Percentiles rank a stretch among this genome's conserved stretches.
phyloP scores from a whole-genome alignment of 2,888 invertebrate species.

The Mechanitis mazaeus region DNA sequence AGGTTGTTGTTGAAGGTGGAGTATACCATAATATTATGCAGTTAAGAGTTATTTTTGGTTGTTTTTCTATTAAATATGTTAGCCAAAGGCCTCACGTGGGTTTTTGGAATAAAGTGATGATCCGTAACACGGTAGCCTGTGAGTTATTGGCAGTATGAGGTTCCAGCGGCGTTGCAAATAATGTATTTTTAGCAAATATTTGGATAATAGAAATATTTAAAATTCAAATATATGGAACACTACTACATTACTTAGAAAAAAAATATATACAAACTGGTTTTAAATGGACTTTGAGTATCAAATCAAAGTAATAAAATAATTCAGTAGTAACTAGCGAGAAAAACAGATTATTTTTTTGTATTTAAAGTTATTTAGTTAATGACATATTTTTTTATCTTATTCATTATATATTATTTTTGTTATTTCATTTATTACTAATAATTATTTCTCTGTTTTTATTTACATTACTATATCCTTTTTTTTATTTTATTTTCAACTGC shows the following conservation, averaged over 20 bases:
- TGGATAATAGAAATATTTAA: not conserved
- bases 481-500: no score
- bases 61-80: not conserved
- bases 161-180: conserved; percentile 6
- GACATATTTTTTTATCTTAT: no score
- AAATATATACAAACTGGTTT: no score
- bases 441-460: no score
- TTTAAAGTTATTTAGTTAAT: no score
- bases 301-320: no score
- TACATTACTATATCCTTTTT: no score
- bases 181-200: not conserved
- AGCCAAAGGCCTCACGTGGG: conserved; percentile 28
- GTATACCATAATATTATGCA: conserved; percentile 1
- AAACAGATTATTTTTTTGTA: no score
- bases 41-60: conserved; percentile 10
- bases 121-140: conserved; percentile 28
- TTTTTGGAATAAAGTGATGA: conserved; percentile 31
- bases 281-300: no score
- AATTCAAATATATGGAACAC: not conserved
- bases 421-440: no score
- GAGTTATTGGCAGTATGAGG: conserved; percentile 26
- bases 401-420: no score
- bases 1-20: conserved; percentile 1
- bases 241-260: not conserved
- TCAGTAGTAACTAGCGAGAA: no score